Base-by-base conservation (phyloP, 2,888 invertebrate species). In the Netelia inedita region DNA sequence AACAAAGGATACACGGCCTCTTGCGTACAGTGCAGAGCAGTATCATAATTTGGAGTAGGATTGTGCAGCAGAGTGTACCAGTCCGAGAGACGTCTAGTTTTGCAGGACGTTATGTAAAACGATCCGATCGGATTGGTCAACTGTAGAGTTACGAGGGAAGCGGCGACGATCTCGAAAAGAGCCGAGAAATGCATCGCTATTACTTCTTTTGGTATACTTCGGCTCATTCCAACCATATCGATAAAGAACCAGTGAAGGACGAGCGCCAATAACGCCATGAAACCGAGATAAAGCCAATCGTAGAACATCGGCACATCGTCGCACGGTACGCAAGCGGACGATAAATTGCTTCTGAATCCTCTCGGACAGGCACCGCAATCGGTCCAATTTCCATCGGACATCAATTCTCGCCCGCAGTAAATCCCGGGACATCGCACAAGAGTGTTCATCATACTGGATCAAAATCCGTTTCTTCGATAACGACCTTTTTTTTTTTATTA, bases 1-100 rank as follows among this genome's bases (percentile, higher is more conserved):
- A 95, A 99, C 98, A 99, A 94, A 63, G 99, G 99, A 95, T 98
- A 99, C 0, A 99, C 99, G 79, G 99, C 98, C 94, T 99, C 99
- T 92, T 99, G 98, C 0, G 99, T 98, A 94, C 99, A 99, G 94
- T 98, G 97, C 75, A 99, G 94, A 19, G 97, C 97, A 85, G 96
- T 96, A 81, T 97, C 97, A 94, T 98, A 99, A 94, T 98, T 97
- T 0, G 98, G 98, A 88, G 96, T 96, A 6, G 99, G 99, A 94
- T 99, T 99, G 91, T 98, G 96, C 85, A 99, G 95, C 88, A 99
- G 94, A 0, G 99, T 98, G 93, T 99, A 99, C 99, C 99, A 99
- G 94, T 99, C 99, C 0, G 98, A 97, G 23, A 99, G 94, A 55
- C 96, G 96, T 79, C 96, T 95, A 0, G 98, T 97, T 8, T 95